These are phyloP conservation scores for Sesamia nonagrioides DNA, from an alignment of 1,140 invertebrate species.

Conservation along the genomic window DNA sequence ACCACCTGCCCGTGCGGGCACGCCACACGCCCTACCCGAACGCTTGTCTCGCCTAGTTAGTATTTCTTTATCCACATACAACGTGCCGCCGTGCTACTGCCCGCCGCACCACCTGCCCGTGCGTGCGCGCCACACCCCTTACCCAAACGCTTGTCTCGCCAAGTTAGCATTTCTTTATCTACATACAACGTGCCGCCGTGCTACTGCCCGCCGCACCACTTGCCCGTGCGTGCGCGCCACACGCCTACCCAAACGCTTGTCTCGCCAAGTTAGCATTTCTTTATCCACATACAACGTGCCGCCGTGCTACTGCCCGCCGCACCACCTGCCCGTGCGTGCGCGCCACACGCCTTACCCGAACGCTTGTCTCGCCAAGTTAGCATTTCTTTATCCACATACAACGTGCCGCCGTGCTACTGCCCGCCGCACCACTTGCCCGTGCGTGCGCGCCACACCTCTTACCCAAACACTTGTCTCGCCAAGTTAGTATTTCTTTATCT, in stretches of 20 bases:
- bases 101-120: conserved; percentile 94
- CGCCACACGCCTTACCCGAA: conserved; percentile 94
- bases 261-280: conserved; percentile 92
- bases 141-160: conserved; percentile 94
- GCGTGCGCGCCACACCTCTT: conserved; percentile 93
- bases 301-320: conserved; percentile 95
- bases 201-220: conserved; percentile 94
- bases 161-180: conserved; percentile 90
- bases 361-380: conserved; percentile 93
- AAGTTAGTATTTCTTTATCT: conserved; percentile 90
- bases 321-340: conserved; percentile 95
- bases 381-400: too few relatives aligned
- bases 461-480: conserved; percentile 94
- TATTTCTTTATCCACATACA: too few relatives aligned
- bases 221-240: conserved; percentile 93
- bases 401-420: conserved; percentile 95
- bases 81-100: conserved; percentile 95
- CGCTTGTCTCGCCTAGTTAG: conserved; percentile 93
- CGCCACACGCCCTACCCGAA: conserved; percentile 94
- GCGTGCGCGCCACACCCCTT: conserved; percentile 93
- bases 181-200: conserved; percentile 94
- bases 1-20: conserved; percentile 95
- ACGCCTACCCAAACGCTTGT: conserved; percentile 95
- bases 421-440: conserved; percentile 94
- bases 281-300: too few relatives aligned